Evolutionary conservation across 2,888 invertebrate species (phyloP).

Genomic region (Miltochrista miniata): DNA sequence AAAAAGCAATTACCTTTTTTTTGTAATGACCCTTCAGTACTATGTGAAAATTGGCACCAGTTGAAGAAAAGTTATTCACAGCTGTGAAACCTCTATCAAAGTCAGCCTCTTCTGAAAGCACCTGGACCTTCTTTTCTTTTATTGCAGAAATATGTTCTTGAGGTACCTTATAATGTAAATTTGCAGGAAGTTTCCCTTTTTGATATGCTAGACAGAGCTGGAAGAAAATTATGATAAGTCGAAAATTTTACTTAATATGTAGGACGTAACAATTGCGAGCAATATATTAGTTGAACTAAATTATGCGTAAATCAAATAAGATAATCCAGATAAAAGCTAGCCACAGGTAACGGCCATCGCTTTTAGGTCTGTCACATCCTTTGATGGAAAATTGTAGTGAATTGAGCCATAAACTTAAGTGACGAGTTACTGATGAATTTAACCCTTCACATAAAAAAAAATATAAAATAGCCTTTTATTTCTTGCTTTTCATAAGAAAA

Average conservation of each 20-base stretch:
- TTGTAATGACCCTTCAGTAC: conserved; percentile 58
- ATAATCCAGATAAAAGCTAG: too few species aligned
- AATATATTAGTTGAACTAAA: too few species aligned
- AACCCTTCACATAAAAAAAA: too few species aligned
- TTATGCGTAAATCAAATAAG: too few species aligned
- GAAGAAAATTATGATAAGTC: not conserved
- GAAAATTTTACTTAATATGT: not conserved
- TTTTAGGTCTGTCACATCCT: too few species aligned
- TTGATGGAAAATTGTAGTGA: too few species aligned
- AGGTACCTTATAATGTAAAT: conserved; percentile 48
- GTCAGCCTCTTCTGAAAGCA: conserved; percentile 36
- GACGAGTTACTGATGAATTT: too few species aligned
- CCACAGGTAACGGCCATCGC: too few species aligned
- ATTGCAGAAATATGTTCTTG: conserved; percentile 43
- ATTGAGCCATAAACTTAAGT: too few species aligned
- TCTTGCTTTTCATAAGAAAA: too few species aligned
- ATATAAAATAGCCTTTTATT: too few species aligned
- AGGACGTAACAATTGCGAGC: too few species aligned
- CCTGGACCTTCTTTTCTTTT: conserved; percentile 42
- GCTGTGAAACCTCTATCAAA: conserved; percentile 48
- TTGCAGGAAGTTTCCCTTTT: conserved; percentile 47
- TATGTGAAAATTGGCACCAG: conserved; percentile 54
- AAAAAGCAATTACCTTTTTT: conserved; percentile 48
- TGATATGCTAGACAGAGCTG: conserved; percentile 53
- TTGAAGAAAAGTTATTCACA: conserved; percentile 53